phyloP scores from a whole-genome alignment of 2,888 invertebrate genomes.

The Caenorhabditis angaria region DNA sequence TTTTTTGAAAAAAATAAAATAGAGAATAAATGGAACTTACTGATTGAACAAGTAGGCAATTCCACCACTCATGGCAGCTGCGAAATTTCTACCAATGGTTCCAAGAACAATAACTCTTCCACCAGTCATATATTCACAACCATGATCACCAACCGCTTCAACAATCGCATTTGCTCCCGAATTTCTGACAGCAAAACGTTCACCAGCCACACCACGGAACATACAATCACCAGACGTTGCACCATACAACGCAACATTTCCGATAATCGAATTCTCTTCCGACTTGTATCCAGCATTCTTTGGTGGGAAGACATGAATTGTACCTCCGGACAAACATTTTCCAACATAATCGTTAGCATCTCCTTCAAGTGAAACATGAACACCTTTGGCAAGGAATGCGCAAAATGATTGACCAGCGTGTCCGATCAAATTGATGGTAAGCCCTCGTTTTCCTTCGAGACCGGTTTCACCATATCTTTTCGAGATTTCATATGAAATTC shows the following conservation, averaged over 20 bases:
- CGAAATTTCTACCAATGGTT: slow-evolving; percentile 94
- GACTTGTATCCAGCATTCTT: slow-evolving; percentile 83
- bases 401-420: slow-evolving; percentile 99
- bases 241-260: slow-evolving; percentile 96
- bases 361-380: slow-evolving; percentile 89
- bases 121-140: slow-evolving; percentile 99
- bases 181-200: slow-evolving; percentile 97
- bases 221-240: slow-evolving; percentile 83
- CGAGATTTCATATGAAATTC: slow-evolving; percentile 84
- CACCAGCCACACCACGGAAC: slow-evolving; percentile 94
- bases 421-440: slow-evolving; percentile 85
- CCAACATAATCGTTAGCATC: slow-evolving; percentile 99
- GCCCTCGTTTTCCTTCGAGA: slow-evolving; percentile 73
- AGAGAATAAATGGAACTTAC: slow-evolving; percentile 29
- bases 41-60: slow-evolving; percentile 93
- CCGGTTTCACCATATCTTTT: slow-evolving; percentile 67
- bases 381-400: slow-evolving; percentile 90
- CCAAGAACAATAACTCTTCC: slow-evolving; percentile 84
- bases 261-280: slow-evolving; percentile 93
- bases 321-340: slow-evolving; percentile 93
- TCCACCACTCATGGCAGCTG: slow-evolving; percentile 98
- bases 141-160: slow-evolving; percentile 98
- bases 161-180: slow-evolving; percentile 94
- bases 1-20: not conserved
- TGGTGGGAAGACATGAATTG: slow-evolving; percentile 90